These are phyloP conservation scores for Chaetops frenatus DNA, from an alignment of 2,113 vertebrate genomes.

Conservation along the genomic window DNA sequence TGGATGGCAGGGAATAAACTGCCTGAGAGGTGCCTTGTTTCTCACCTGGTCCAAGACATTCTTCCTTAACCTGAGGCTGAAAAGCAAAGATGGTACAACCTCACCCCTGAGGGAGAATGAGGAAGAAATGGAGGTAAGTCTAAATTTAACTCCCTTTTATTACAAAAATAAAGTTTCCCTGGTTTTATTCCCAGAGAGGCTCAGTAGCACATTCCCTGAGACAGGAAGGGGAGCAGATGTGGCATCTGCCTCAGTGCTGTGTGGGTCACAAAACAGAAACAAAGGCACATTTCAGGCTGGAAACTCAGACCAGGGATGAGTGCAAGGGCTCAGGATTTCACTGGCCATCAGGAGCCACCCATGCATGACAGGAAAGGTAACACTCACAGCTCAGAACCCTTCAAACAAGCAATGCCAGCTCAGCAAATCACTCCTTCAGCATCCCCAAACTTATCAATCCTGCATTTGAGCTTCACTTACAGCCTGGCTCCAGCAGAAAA, in stretches of 20 bases:
- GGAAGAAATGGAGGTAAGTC: neutral
- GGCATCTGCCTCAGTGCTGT: accelerated
- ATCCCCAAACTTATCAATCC: neutral
- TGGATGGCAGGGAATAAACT: neutral
- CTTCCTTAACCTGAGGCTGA: neutral
- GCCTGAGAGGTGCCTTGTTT: neutral
- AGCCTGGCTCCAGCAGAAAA: neutral
- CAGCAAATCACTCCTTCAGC: neutral
- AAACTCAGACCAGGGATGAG: neutral
- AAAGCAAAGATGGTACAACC: neutral
- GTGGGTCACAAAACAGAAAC: neutral
- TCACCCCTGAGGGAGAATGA: neutral
- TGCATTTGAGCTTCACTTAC: neutral
- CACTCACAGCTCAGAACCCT: neutral
- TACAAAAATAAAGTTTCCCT: neutral
- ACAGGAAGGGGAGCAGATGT: neutral
- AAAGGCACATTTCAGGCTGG: neutral
- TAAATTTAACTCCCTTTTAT: neutral
- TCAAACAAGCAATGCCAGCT: neutral
- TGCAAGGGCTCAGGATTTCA: neutral
- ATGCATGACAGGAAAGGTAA: neutral
- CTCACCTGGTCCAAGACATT: neutral
- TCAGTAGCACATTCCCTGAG: neutral
- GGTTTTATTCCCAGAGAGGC: neutral
- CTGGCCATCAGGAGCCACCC: neutral